A percentile compares a stretch with the other conserved stretches of the same genome.
phyloP scores from a whole-genome alignment of 2,797 vertebrate genomes.

The Helostoma temminkii region DNA sequence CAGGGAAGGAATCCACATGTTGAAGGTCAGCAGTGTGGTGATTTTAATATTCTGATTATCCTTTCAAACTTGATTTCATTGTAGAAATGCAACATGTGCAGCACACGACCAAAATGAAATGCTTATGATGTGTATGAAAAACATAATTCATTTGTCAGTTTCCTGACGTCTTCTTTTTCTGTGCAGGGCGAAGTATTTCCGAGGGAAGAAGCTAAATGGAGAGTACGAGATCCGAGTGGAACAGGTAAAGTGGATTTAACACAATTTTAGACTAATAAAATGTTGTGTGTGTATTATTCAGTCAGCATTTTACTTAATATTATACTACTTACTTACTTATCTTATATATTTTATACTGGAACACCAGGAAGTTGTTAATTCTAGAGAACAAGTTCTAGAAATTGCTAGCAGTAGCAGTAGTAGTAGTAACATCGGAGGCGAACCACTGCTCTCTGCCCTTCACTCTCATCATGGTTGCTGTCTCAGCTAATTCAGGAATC shows the following conservation, averaged over 20 bases:
- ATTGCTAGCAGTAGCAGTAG: too few species aligned
- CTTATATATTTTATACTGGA: too few species aligned
- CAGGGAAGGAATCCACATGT: not conserved
- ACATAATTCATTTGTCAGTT: not conserved
- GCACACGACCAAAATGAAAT: not conserved
- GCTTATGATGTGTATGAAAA: not conserved
- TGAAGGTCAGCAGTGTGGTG: not conserved
- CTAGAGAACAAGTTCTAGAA: too few species aligned
- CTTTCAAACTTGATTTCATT: not conserved
- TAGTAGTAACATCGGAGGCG: too few species aligned
- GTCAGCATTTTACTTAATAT: too few species aligned
- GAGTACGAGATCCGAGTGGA: constrained; percentile 96
- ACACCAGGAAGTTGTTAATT: too few species aligned
- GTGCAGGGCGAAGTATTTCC: constrained; percentile 93
- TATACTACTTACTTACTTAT: too few species aligned
- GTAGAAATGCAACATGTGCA: not conserved
- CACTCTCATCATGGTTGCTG: too few species aligned
- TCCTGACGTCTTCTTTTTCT: constrained; percentile 45
- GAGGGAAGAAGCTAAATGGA: constrained; percentile 94
- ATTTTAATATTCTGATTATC: not conserved
- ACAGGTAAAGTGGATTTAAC: constrained; percentile 86
- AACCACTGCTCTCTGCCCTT: too few species aligned
- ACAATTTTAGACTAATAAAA: too few species aligned
- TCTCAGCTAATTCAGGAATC: too few species aligned
- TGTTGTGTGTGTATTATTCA: too few species aligned